Evolutionary conservation across 2,888 invertebrate species (phyloP).

Genomic region (Chloroclysta siterata): DNA sequence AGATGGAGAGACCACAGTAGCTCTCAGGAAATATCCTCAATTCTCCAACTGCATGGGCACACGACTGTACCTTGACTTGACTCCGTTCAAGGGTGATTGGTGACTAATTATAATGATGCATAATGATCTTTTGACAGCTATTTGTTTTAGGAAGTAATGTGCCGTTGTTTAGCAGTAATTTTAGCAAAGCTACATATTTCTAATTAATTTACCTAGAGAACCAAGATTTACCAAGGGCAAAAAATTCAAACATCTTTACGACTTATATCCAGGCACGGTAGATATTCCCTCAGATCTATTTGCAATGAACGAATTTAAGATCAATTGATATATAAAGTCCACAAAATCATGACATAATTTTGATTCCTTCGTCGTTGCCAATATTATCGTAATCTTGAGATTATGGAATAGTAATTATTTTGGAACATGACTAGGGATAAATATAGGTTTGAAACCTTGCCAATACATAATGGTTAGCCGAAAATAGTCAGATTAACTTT

Average conservation of each 20-base stretch:
- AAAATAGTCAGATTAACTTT: slow-evolving; percentile 7
- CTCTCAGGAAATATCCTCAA: slow-evolving; percentile 6
- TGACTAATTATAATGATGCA: slow-evolving; percentile 30
- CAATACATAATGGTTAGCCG: slow-evolving; percentile 17
- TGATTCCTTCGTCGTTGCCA: slow-evolving; percentile 19
- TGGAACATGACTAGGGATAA: slow-evolving; percentile 26
- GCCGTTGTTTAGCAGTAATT: not conserved
- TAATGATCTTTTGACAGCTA: slow-evolving; percentile 27
- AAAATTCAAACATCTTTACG: not conserved
- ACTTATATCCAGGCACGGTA: no score
- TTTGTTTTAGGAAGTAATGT: slow-evolving; percentile 25
- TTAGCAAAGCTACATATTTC: no score
- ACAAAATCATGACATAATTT: slow-evolving; percentile 12
- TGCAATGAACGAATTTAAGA: no score
- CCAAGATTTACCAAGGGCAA: not conserved
- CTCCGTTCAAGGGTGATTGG: slow-evolving; percentile 36
- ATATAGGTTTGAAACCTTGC: slow-evolving; percentile 23
- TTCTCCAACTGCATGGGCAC: slow-evolving; percentile 15
- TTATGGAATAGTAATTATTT: slow-evolving; percentile 26
- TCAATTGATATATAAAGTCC: no score
- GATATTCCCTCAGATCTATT: no score
- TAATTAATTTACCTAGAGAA: not conserved
- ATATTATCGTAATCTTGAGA: slow-evolving; percentile 20
- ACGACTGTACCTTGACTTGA: slow-evolving; percentile 33
- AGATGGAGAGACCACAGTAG: no score